phyloP scores from a whole-genome alignment of 2,797 vertebrate genomes.

The Anguilla pacifica region DNA sequence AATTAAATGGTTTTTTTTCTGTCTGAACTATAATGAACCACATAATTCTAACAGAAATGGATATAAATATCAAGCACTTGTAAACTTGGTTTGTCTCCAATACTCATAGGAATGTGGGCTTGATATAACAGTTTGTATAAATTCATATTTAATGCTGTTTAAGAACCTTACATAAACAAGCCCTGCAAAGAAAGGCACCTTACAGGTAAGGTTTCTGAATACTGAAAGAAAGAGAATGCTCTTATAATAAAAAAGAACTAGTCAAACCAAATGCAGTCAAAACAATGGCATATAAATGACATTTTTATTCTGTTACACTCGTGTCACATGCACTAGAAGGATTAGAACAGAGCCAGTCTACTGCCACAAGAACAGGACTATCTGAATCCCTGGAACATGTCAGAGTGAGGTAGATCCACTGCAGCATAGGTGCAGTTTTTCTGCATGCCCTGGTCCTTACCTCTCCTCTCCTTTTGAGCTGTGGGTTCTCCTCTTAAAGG shows the following conservation, averaged over 20 bases:
- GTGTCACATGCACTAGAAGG: neutral
- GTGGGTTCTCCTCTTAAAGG: constrained; percentile 50
- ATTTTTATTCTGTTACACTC: neutral
- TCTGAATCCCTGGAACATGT: neutral
- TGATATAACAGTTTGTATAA: neutral
- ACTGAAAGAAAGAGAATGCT: neutral
- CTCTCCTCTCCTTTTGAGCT: constrained; percentile 48
- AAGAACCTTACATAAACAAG: neutral
- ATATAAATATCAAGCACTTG: neutral
- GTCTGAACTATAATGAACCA: neutral
- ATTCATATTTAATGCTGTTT: neutral
- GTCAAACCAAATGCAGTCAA: neutral
- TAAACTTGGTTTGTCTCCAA: neutral
- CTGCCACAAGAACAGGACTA: neutral
- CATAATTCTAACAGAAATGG: neutral
- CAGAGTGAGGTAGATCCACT: neutral
- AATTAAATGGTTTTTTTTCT: neutral
- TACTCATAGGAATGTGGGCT: neutral
- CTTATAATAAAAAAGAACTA: neutral
- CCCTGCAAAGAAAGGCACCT: neutral
- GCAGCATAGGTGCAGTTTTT: neutral
- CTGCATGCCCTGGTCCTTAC: constrained; percentile 64
- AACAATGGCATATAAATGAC: neutral
- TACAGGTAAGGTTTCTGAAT: neutral
- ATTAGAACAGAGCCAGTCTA: neutral